These are phyloP conservation scores for Aegithalos caudatus DNA, from an alignment of 2,113 vertebrate genomes.

Conservation along the genomic window DNA sequence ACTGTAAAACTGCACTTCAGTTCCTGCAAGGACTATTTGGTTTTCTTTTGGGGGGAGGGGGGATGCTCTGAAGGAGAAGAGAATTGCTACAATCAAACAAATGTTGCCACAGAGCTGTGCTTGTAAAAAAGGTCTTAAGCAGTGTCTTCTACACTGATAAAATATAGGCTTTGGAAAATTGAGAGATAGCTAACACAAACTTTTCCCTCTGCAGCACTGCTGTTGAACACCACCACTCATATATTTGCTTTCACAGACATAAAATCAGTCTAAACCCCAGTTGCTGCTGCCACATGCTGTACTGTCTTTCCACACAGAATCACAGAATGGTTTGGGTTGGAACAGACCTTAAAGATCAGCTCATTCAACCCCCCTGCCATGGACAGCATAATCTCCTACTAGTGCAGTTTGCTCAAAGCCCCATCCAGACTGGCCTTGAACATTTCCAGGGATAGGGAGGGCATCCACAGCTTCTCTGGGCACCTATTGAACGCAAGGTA, in stretches of 20 bases:
- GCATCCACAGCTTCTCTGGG: not conserved
- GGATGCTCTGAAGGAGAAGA: not conserved
- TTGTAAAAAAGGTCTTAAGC: not conserved
- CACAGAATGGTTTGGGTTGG: not conserved
- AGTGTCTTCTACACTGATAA: not conserved
- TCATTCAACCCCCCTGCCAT: not conserved
- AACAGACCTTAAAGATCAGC: not conserved
- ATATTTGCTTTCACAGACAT: not conserved
- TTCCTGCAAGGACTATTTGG: not conserved
- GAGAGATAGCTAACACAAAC: not conserved
- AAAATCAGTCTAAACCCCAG: not conserved
- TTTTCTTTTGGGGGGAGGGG: accelerated
- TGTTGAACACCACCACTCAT: not conserved
- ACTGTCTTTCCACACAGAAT: not conserved
- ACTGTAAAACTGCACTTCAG: not conserved
- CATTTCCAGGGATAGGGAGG: not conserved
- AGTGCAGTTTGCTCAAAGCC: not conserved
- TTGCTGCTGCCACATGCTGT: not conserved
- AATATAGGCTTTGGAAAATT: not conserved
- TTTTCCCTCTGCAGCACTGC: not conserved
- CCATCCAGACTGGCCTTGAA: not conserved
- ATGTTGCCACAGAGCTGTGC: not conserved
- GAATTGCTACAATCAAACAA: not conserved
- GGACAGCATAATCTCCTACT: not conserved
- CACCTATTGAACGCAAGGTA: not conserved